phyloP scores from a whole-genome alignment of 2,797 vertebrate genomes.

The Champsocephalus esox region DNA sequence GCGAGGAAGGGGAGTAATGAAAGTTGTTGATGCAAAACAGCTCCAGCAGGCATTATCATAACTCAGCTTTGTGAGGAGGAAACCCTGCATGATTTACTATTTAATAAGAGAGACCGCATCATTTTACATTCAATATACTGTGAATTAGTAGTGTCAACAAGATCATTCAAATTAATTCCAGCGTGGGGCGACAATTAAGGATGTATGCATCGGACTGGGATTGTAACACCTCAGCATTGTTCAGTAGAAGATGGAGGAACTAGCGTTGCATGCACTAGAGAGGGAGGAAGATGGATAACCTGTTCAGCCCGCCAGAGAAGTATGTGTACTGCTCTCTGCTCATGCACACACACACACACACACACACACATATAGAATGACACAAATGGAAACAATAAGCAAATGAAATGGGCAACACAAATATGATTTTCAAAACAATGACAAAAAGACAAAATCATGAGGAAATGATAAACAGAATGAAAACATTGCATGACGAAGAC shows the following conservation, averaged over 20 bases:
- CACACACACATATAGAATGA: slow-evolving; percentile 22
- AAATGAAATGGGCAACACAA: slow-evolving; percentile 40
- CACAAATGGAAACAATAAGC: slow-evolving; percentile 52
- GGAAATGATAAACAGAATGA: not conserved
- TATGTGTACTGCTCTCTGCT: slow-evolving; percentile 69
- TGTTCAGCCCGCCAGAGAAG: slow-evolving; percentile 57
- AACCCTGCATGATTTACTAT: slow-evolving; percentile 21
- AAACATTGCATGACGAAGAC: not conserved
- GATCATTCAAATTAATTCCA: slow-evolving; percentile 3
- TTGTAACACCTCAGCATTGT: not conserved
- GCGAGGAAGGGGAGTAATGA: slow-evolving; percentile 14
- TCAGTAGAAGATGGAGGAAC: slow-evolving; percentile 1
- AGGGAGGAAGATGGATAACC: slow-evolving; percentile 57
- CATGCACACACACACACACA: slow-evolving; percentile 16
- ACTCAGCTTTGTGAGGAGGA: slow-evolving; percentile 21
- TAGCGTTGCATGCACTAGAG: slow-evolving; percentile 38
- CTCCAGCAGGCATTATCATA: slow-evolving; percentile 32
- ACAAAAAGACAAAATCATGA: not conserved
- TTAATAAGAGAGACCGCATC: slow-evolving; percentile 20
- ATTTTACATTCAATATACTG: not conserved
- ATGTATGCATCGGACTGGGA: not conserved
- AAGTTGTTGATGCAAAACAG: slow-evolving; percentile 45
- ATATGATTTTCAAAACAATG: slow-evolving; percentile 11
- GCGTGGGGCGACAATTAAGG: not conserved
- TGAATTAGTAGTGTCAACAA: not conserved